Evolutionary conservation across 2,888 invertebrate genomes (phyloP).

Genomic region (Pantelozetes paolii): DNA sequence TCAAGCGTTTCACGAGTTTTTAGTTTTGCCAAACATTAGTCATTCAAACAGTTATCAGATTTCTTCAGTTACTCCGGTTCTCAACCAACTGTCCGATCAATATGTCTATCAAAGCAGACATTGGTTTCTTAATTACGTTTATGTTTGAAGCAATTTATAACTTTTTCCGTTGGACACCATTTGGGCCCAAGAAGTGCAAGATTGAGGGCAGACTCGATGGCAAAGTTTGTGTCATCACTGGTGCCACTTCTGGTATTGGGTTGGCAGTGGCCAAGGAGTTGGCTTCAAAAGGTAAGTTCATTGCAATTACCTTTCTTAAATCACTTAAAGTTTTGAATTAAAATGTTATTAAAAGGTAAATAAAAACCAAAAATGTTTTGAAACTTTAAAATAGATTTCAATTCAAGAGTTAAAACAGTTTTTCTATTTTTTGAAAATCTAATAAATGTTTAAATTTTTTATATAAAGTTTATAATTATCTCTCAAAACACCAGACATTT

Average conservation of each 20-base stretch:
- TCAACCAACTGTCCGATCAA: no score
- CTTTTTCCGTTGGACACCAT: slow-evolving; percentile 41
- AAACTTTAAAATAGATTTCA: no score
- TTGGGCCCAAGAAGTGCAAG: slow-evolving; percentile 40
- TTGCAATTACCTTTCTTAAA: no score
- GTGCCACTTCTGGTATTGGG: slow-evolving; percentile 48
- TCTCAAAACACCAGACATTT: no score
- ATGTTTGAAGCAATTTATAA: slow-evolving; percentile 36
- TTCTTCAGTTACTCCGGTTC: no score
- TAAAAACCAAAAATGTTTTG: no score
- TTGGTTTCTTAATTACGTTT: not conserved
- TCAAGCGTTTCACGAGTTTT: not conserved
- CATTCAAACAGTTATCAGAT: not conserved
- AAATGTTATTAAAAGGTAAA: no score
- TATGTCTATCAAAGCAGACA: not conserved
- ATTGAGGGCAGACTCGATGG: slow-evolving; percentile 43
- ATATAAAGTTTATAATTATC: no score
- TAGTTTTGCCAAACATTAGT: not conserved
- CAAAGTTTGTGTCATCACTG: slow-evolving; percentile 46
- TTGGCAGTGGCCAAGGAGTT: slow-evolving; percentile 48
- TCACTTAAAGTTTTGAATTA: no score
- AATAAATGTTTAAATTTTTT: no score
- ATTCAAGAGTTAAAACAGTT: no score
- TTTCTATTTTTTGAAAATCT: no score
- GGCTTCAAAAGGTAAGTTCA: slow-evolving; percentile 41